Evolutionary conservation across 2,113 vertebrate genomes (phyloP), one percentile per base, ranked within the genome.

Genomic region (Holacanthus passer): DNA sequence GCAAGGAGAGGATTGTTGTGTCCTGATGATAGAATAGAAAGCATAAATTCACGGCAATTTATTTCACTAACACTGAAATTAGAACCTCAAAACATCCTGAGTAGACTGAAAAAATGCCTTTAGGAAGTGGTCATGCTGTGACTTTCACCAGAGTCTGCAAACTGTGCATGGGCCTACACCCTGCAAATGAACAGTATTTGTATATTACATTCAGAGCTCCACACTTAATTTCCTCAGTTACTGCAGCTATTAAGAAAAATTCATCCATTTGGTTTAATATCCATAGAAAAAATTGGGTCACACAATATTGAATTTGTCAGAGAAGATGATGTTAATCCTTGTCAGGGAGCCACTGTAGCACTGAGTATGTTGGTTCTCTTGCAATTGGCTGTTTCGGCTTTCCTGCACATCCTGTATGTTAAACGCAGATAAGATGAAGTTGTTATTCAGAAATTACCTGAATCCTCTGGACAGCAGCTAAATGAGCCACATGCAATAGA

Each of bases 1-100:
- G 91, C 89, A 88, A 88, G 76, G 83, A 87, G 56, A 78, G 55
- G 68, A 70, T 74, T 53, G 78, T 81, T 92, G 84, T 89, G 85
- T 91, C 75, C 76, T 20, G 45, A 76, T 65, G 70, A 82, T 73
- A 83, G 83, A 88, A 92, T 77, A 77, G 22, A 84, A 90, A 87
- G 80, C 37, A 29, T 70, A 79, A 75, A 86, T 87, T 85, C 73
- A 56, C 66, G 41, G 52, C 75, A 84, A 79, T 88, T 84, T 55
- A 82, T 89, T 91, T 91, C 45, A 74, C 75, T 39, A 77, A 86
- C 39, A 50, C 65, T 76, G 63, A 83, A 87, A 90, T 86, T 80
- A 82, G 50, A 81, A 79, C 72, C 83, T 79, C 53, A 73, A 79
- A 79, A 80, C 74, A 58, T 88, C 47, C 73, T 60, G 67, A 80